Evolutionary conservation across 1,140 invertebrate genomes (phyloP).

Genomic region (Apis dorsata): DNA sequence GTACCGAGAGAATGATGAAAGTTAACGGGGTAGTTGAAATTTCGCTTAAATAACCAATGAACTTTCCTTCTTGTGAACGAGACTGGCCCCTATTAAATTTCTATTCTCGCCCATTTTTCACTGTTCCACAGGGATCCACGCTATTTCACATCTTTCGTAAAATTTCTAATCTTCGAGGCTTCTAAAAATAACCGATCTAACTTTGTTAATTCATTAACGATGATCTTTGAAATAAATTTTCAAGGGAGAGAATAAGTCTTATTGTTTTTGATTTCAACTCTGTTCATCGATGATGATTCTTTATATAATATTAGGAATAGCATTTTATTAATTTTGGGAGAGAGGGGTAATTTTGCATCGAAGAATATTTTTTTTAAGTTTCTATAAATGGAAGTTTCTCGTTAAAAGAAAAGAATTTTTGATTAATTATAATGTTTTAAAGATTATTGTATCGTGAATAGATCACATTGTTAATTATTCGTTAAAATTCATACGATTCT

Average conservation of each 20-base stretch:
- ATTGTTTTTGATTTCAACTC: not conserved
- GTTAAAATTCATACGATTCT: too few relatives aligned
- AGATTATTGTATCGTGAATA: too few relatives aligned
- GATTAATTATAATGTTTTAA: too few relatives aligned
- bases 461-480: too few relatives aligned
- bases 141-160: not conserved
- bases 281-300: not conserved
- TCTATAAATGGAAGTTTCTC: too few relatives aligned
- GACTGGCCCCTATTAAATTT: constrained; percentile 20
- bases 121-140: too few relatives aligned
- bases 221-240: constrained; percentile 7
- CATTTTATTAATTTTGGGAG: too few relatives aligned
- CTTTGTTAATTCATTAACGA: constrained; percentile 31
- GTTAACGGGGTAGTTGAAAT: constrained; percentile 15
- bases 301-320: not conserved
- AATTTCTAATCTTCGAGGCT: constrained; percentile 12
- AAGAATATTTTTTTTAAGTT: not conserved
- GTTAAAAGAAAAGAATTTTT: too few relatives aligned
- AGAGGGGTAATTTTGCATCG: not conserved
- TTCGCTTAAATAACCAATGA: constrained; percentile 21
- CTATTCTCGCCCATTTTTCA: constrained; percentile 5
- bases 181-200: not conserved
- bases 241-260: not conserved
- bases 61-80: not conserved
- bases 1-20: constrained; percentile 11